Evolutionary conservation across 2,888 invertebrate genomes (phyloP).

Genomic region (Agrotis segetum): DNA sequence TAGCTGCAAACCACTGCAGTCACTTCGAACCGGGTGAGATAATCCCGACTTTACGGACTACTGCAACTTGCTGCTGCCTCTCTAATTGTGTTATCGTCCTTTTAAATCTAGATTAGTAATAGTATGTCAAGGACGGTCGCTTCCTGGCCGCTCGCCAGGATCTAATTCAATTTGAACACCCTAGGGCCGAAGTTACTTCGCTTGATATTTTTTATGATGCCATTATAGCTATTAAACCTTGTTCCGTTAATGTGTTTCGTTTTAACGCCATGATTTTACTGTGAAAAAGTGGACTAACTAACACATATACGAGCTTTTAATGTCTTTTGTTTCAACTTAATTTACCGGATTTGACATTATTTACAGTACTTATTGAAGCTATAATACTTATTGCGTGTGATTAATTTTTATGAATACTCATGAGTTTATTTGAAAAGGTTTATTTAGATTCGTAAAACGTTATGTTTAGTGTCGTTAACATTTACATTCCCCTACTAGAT

Average conservation of each 20-base stretch:
- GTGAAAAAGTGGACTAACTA: conserved; percentile 60
- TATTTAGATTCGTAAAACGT: conserved; percentile 33
- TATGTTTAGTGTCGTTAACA: conserved; percentile 44
- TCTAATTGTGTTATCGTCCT: conserved; percentile 62
- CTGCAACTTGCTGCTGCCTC: conserved; percentile 19
- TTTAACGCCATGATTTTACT: conserved; percentile 67
- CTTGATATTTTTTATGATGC: conserved; percentile 74
- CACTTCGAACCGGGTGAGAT: not conserved
- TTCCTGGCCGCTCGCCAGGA: conserved; percentile 77
- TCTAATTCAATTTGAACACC: conserved; percentile 81
- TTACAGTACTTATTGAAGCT: conserved; percentile 32
- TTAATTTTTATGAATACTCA: conserved; percentile 34
- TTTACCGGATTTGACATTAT: conserved; percentile 46
- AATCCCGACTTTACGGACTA: not conserved
- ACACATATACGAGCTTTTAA: conserved; percentile 55
- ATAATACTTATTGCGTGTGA: conserved; percentile 37
- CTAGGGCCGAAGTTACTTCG: conserved; percentile 71
- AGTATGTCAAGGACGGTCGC: conserved; percentile 67
- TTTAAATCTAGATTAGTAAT: conserved; percentile 66
- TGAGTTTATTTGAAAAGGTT: conserved; percentile 14
- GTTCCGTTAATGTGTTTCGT: conserved; percentile 74
- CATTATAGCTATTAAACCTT: conserved; percentile 78
- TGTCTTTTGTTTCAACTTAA: conserved; percentile 57
- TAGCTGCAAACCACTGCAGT: conserved; percentile 1
- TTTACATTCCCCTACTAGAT: conserved; percentile 34